These are phyloP conservation scores for Auanema freiburgensis DNA, from an alignment of 2,888 invertebrate genomes.

Conservation along the genomic window DNA sequence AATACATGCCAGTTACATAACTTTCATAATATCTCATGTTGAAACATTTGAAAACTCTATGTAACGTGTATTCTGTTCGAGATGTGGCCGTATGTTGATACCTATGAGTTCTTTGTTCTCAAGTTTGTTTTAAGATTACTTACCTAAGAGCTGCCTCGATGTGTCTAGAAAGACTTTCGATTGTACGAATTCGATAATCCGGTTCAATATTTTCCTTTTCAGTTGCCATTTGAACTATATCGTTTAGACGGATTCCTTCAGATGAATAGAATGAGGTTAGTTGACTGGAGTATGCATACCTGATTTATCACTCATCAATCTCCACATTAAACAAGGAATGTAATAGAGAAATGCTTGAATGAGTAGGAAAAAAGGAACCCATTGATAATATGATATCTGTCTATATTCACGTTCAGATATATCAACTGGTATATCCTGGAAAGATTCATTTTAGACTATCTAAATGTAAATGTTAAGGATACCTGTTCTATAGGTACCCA, in stretches of 20 bases:
- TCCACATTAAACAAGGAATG: constrained; percentile 68
- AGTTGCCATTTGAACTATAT: constrained; percentile 64
- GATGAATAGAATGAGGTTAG: not conserved
- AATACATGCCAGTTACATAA: constrained; percentile 64
- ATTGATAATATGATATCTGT: constrained; percentile 64
- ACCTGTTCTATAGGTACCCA: constrained; percentile 65
- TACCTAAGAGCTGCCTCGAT: constrained; percentile 62
- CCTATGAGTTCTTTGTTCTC: constrained; percentile 28
- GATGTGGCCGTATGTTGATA: constrained; percentile 64
- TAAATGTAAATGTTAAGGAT: not conserved
- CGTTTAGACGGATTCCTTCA: constrained; percentile 61
- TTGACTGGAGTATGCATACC: constrained; percentile 52
- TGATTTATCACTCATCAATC: constrained; percentile 67
- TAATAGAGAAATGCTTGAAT: constrained; percentile 67
- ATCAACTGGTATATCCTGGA: constrained; percentile 61
- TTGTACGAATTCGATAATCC: constrained; percentile 62
- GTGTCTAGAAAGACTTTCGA: constrained; percentile 62
- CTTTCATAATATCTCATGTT: constrained; percentile 63
- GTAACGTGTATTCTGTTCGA: constrained; percentile 61
- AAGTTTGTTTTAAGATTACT: not conserved
- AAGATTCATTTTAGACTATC: not conserved
- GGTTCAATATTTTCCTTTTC: constrained; percentile 65
- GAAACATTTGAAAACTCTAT: constrained; percentile 64
- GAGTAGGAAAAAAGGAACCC: constrained; percentile 54
- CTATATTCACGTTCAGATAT: constrained; percentile 65